Conservation (phyloP, 1,140 invertebrate species). For the Octopus sinensis region DNA sequence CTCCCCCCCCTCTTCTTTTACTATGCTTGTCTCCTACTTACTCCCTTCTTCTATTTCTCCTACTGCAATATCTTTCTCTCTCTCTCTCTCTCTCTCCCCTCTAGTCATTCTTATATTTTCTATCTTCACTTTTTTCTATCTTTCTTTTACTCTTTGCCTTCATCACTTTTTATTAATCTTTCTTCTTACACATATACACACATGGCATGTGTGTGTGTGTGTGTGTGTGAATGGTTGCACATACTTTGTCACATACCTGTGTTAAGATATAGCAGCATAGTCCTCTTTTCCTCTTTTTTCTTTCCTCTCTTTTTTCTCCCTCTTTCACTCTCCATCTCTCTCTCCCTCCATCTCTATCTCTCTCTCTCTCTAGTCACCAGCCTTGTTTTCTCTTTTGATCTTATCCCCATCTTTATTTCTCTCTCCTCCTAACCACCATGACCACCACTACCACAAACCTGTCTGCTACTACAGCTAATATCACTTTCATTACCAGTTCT, state of each 20-base stretch:
- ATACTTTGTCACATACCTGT: not conserved
- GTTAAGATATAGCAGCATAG: not conserved
- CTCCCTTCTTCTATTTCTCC: not conserved
- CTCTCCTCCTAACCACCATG: not conserved
- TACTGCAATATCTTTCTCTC: conserved; percentile 1
- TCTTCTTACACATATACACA: conserved; percentile 11
- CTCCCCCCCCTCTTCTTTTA: not conserved
- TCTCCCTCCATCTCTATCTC: conserved; percentile 16
- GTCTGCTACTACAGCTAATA: no score
- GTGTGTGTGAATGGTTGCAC: not conserved
- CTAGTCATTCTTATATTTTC: conserved; percentile 11
- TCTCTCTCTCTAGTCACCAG: conserved; percentile 9
- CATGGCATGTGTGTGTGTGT: conserved; percentile 17
- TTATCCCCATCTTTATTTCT: conserved; percentile 12
- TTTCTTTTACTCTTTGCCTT: not conserved
- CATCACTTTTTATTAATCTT: not conserved
- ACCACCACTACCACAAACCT: no score
- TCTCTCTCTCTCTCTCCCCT: conserved; percentile 18
- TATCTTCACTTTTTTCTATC: not conserved
- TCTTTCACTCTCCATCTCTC: conserved; percentile 14
- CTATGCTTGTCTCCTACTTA: not conserved
- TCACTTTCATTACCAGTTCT: no score
- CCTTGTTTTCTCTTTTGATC: not conserved
- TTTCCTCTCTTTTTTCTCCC: conserved; percentile 4
- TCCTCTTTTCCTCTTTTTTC: conserved; percentile 1